Conservation (phyloP, 2,113 vertebrate genomes). For the Zingel zingel region DNA sequence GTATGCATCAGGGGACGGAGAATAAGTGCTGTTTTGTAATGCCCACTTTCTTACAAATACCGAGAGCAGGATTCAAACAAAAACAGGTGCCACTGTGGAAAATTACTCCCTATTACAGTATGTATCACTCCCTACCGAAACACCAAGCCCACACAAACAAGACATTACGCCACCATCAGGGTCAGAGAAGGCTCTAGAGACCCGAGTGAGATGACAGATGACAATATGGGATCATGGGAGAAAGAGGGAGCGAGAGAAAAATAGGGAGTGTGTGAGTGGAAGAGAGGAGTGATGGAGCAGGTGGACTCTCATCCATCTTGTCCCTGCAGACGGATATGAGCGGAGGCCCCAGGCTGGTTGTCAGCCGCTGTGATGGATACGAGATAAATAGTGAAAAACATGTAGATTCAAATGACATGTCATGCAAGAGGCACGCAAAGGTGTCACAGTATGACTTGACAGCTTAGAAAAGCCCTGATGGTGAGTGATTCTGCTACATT, state of each 20-base stretch:
- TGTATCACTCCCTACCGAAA: slow-evolving; percentile 33
- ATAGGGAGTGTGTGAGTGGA: slow-evolving; percentile 1
- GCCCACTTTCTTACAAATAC: slow-evolving; percentile 43
- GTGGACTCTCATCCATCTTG: slow-evolving; percentile 55
- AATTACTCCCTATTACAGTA: slow-evolving; percentile 48
- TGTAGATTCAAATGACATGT: slow-evolving; percentile 53
- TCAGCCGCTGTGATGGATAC: slow-evolving; percentile 52
- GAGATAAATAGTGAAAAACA: slow-evolving; percentile 56
- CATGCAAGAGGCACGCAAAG: neutral
- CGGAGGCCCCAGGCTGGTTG: slow-evolving; percentile 5
- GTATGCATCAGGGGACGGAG: slow-evolving; percentile 5
- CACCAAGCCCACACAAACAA: slow-evolving; percentile 38
- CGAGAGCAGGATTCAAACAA: slow-evolving; percentile 31
- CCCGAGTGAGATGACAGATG: slow-evolving; percentile 48
- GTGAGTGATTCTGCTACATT: neutral
- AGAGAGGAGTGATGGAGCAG: slow-evolving; percentile 53
- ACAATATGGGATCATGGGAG: slow-evolving; percentile 41
- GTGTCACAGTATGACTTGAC: slow-evolving; percentile 5
- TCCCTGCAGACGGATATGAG: slow-evolving; percentile 46
- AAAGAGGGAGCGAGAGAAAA: slow-evolving; percentile 8
- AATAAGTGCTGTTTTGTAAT: slow-evolving; percentile 46
- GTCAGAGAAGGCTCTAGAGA: slow-evolving; percentile 9
- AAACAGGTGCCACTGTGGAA: slow-evolving; percentile 37
- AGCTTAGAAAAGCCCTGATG: neutral
- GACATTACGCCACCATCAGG: slow-evolving; percentile 40